Base-by-base conservation (phyloP, 2,888 invertebrate species). In the Andrena bucephala region DNA sequence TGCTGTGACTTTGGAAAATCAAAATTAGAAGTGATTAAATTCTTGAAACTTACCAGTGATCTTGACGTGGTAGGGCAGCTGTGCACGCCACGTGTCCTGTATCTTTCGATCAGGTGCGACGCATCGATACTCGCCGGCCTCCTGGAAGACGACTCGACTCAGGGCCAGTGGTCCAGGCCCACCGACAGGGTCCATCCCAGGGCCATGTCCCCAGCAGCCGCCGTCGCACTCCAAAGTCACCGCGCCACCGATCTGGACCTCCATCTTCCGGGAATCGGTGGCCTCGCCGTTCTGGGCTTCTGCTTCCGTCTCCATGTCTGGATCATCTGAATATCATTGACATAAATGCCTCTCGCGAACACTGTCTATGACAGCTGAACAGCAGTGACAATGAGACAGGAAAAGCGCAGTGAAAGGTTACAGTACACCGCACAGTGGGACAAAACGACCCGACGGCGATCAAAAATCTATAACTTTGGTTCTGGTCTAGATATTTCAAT, bases 211-310 rank as follows among this genome's bases (percentile, higher is more conserved):
- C 95, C 95, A 95, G 85, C 95, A 95, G 50, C 94, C 94, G 42
- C 92, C 94, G 88, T 92, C 94, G 90, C 98, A 98, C 90, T 98
- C 97, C 60, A 98, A 95, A 85, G 97, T 97, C 54, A 98, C 97
- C 67, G 97, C 97, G 7, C 98, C 98, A 6, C 98, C 98, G 29
- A 98, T 95, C 73, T 97, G 97, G 59, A 98, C 98, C 91, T 98
- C 98, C 80, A 97, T 95, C 90, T 96, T 96, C 88, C 97, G 96
- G 54, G 96, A 92, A 79, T 94, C 94, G 68, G 92, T 92, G 2
- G 92, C 89, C 77, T 93, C 93, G 20, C 93, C 94, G 83, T 93
- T 94, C 81, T 93, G 77, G 20, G 93, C 93, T 74, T 92, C 90
- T 52, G 93, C 93, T 80, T 94, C 93, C 60, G 91, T 93, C 85